Conservation (phyloP, 1,140 invertebrate genomes). For the Drosophila novamexicana region DNA sequence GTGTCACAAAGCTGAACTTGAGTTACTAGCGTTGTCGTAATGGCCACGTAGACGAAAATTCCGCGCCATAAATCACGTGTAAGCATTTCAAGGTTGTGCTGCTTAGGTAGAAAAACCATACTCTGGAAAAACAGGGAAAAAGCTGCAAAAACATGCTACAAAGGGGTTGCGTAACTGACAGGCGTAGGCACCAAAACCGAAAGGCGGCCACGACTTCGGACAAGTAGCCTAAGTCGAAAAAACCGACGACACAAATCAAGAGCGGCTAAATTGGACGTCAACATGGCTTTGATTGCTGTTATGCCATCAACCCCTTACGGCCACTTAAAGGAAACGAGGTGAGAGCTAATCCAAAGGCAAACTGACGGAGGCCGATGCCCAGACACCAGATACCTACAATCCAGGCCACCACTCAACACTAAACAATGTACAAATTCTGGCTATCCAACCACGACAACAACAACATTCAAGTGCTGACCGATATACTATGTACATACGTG, state of each 20-base stretch:
- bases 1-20: background rate
- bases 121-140: conserved; percentile 15
- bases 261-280: conserved; percentile 76
- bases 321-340: conserved; percentile 34
- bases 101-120: conserved; percentile 39
- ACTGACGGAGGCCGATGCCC: conserved; percentile 41
- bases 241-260: conserved; percentile 73
- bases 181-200: conserved; percentile 36
- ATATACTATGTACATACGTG: conserved; percentile 5
- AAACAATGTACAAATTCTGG: conserved; percentile 56
- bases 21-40: conserved; percentile 7
- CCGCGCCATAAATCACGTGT: conserved; percentile 76
- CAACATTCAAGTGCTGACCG: background rate
- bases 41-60: conserved; percentile 72
- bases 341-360: conserved; percentile 38
- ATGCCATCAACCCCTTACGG: conserved; percentile 2
- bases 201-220: conserved; percentile 25
- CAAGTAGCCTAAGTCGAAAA: conserved; percentile 27
- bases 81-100: conserved; percentile 57
- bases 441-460: conserved; percentile 40
- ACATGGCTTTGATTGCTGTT: conserved; percentile 74
- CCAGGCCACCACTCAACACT: conserved; percentile 34
- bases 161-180: conserved; percentile 70
- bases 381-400: background rate
- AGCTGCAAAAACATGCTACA: conserved; percentile 37